Evolutionary conservation across 2,888 invertebrate species (phyloP), one percentile per base, ranked within the genome.

Genomic region (Campoplex capitator): DNA sequence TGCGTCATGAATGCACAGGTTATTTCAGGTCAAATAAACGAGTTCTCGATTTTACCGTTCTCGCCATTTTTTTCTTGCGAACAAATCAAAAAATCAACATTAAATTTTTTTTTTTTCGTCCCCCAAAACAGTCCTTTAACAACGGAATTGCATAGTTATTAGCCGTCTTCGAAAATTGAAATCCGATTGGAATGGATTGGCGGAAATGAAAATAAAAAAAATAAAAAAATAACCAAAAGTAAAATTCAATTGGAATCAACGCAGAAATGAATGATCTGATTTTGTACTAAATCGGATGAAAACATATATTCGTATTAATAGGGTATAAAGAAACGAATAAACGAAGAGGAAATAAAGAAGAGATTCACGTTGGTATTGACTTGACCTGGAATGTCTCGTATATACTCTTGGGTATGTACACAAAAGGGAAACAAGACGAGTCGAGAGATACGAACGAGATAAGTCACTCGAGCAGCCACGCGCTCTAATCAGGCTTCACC

Each of bases 401-500:
- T n/a, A 75, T 56, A 23, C 23, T 56, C 35, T 56, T 23, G 42
- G 11, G 32, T 51, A 67, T 70, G 32, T 51, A 28, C 51, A 38
- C 35, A 51, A 32, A 11, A 16, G 45, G 54, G 42, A 62, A 70
- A 62, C 42, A 58, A 67, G 75, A 82, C 58, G 85, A 85, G 73
- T n/a, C 65, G 38, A 42, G 82, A 78, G 82, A 86, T 86, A 75
- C 73, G 48, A 75, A 51, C 68, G 83, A 68, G 85, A 86, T 86
- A 83, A 86, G 54, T 77, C 45, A 71, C 45, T 56, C 81, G 77
- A 75, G 62, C 54, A 78, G 67, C 68, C 51, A 79, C 78, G 35
- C 74, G 85, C 78, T 83, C 75, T 79, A 82, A 86, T 86, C 85
- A 83, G 85, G 54, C 62, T 68, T 70, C 62, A 48, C 85, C 70